Evolutionary conservation across 2,888 invertebrate species (phyloP).

Genomic region (Thymelicus acteon): DNA sequence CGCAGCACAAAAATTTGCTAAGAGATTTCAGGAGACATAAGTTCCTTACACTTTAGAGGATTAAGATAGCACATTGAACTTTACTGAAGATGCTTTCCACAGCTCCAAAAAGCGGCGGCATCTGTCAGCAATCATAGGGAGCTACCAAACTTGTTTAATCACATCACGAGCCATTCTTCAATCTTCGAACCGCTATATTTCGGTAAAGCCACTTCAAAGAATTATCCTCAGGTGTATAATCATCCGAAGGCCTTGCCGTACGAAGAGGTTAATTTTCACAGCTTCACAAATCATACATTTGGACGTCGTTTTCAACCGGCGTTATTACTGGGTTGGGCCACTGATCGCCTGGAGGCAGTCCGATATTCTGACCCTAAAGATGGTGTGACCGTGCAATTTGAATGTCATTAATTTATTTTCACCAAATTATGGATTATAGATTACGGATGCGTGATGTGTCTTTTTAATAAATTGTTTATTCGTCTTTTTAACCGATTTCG

Average conservation of each 20-base stretch:
- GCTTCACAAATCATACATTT: constrained; percentile 33
- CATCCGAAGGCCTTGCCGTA: constrained; percentile 6
- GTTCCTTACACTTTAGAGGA: too few relatives aligned
- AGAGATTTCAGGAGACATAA: too few relatives aligned
- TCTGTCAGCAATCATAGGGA: neutral
- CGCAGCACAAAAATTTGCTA: too few relatives aligned
- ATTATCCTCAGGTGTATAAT: constrained; percentile 6
- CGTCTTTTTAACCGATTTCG: too few relatives aligned
- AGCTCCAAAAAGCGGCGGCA: neutral
- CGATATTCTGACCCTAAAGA: constrained; percentile 25
- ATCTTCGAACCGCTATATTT: neutral
- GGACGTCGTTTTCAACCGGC: constrained; percentile 15
- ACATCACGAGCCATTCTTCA: neutral
- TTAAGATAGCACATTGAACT: too few relatives aligned
- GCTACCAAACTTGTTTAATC: neutral
- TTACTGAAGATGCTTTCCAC: neutral
- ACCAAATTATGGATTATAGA: constrained; percentile 1
- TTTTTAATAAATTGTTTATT: neutral
- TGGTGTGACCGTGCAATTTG: constrained; percentile 26
- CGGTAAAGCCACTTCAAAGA: constrained; percentile 5
- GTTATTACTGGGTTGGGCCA: constrained; percentile 8
- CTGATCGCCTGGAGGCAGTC: constrained; percentile 13
- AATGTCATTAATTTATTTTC: constrained; percentile 31
- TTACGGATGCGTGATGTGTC: neutral
- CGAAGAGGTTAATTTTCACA: constrained; percentile 33